Evolutionary conservation across 2,888 invertebrate genomes (phyloP), one percentile per base, ranked within the genome.

Genomic region (Scotopteryx bipunctaria): DNA sequence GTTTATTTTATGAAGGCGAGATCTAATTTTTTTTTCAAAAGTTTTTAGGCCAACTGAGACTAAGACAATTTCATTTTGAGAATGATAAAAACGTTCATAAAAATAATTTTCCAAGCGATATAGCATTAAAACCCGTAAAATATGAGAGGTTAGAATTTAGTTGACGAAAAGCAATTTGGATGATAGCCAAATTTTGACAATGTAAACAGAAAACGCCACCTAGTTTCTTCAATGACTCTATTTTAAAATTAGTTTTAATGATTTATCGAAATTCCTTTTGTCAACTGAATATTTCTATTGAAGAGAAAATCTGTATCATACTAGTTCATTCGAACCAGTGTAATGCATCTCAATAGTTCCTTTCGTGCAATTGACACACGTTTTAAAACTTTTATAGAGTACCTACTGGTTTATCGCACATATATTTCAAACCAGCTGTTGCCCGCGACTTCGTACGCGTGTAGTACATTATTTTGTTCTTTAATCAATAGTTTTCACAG

Each of bases 101-200:
- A 41, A 38, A 38, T 32, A 37, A 5, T 42, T 47, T 46, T 46
- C 40, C 27, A 41, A 37, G 19, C 35, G 21, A 21, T 35, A 36
- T 14, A 33, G 15, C 37, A 43, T 23, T 38, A 46, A 51, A 29
- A 35, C 14, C 8, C 17, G 27, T 52, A 49, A 42, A 42, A 53
- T 48, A 53, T 48, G 49, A 57, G 33, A 6, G 32, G 45, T 38
- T 55, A 59, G 55, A 53, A 50, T 61, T 57, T 21, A 38, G 61
- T 61, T 64, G 64, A 63, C 60, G 57, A 55, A 63, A 58, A 59
- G 42, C 62, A 45, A 62, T 67, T 72, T 75, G 75, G 74, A 59
- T 43, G 43, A 1, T 32, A 11, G 66, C 76, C 75, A 76, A 66
- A 11, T 37, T 38, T 48, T 27, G 50, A 66, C 56, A 63, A 63